phyloP scores from a whole-genome alignment of 2,888 invertebrate species.

The Disparrhopalites patrizii region DNA sequence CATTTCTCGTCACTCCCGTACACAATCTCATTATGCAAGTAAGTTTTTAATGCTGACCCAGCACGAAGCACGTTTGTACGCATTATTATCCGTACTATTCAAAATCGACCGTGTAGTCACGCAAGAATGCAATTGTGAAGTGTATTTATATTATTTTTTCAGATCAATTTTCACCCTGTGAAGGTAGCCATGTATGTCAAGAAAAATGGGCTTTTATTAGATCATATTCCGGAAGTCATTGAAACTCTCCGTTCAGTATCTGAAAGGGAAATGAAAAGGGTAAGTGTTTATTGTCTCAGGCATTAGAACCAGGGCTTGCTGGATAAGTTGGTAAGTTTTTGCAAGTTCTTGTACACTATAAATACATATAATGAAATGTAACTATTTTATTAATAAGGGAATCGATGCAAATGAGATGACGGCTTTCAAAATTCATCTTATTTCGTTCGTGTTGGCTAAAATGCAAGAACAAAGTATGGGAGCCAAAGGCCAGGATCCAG shows the following conservation, averaged over 20 bases:
- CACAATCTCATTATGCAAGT: slow-evolving; percentile 75
- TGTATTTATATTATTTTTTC: slow-evolving; percentile 56
- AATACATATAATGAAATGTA: background rate
- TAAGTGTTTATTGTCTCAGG: slow-evolving; percentile 14
- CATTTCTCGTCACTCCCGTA: slow-evolving; percentile 67
- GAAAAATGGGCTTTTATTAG: slow-evolving; percentile 65
- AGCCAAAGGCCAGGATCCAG: slow-evolving; percentile 56
- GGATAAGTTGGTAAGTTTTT: too few species aligned
- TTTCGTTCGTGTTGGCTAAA: slow-evolving; percentile 59
- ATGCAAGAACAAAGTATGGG: slow-evolving; percentile 59
- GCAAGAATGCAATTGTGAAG: slow-evolving; percentile 76
- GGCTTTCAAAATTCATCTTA: slow-evolving; percentile 83
- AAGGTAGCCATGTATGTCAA: slow-evolving; percentile 74
- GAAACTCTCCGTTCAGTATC: slow-evolving; percentile 78
- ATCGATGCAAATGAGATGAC: slow-evolving; percentile 83
- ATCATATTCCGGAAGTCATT: slow-evolving; percentile 67
- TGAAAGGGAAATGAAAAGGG: slow-evolving; percentile 75
- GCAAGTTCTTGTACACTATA: too few species aligned
- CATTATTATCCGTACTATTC: too few species aligned
- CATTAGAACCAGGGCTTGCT: too few species aligned
- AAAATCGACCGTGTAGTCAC: too few species aligned
- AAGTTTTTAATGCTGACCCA: too few species aligned
- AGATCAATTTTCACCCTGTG: slow-evolving; percentile 81
- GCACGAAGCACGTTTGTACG: too few species aligned
- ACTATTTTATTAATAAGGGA: slow-evolving; percentile 53